phyloP scores from a whole-genome alignment of 2,797 vertebrate species.

The Myripristis jacobus region DNA sequence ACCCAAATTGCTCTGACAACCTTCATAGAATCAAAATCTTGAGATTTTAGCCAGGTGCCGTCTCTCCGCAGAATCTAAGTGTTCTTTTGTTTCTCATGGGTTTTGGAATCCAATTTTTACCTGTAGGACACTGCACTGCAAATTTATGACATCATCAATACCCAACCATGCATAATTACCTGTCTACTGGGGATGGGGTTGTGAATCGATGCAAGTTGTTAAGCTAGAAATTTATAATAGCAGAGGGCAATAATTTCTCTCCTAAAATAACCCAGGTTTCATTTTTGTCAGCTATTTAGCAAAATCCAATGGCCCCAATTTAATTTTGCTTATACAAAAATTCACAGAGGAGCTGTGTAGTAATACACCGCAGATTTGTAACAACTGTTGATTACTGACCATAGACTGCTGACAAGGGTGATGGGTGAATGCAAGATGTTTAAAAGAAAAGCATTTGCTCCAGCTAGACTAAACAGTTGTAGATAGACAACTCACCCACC shows the following conservation, averaged over 20 bases:
- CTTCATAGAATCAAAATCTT: constrained; percentile 24
- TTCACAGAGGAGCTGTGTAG: constrained; percentile 4
- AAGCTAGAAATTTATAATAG: constrained; percentile 52
- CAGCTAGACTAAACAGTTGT: constrained; percentile 15
- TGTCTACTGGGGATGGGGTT: constrained; percentile 26
- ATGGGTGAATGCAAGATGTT: constrained; percentile 20
- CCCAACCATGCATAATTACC: constrained; percentile 65
- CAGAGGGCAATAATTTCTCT: constrained; percentile 35
- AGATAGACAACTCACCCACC: not conserved
- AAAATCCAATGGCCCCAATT: constrained; percentile 13
- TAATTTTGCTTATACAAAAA: constrained; percentile 11
- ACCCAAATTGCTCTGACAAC: not conserved
- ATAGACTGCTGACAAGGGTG: constrained; percentile 11
- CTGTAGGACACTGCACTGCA: constrained; percentile 33
- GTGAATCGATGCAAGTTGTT: constrained; percentile 53
- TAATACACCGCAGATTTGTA: constrained; percentile 33
- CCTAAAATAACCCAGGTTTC: constrained; percentile 41
- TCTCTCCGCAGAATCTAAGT: constrained; percentile 33
- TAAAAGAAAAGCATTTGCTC: constrained; percentile 32
- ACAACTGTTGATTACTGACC: constrained; percentile 11
- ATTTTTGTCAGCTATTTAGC: constrained; percentile 44
- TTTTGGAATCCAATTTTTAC: constrained; percentile 57
- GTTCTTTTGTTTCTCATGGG: constrained; percentile 22
- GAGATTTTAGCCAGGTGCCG: constrained; percentile 38
- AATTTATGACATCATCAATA: constrained; percentile 70